Conservation (phyloP, 1,140 invertebrate species). For the Dryas iulia region DNA sequence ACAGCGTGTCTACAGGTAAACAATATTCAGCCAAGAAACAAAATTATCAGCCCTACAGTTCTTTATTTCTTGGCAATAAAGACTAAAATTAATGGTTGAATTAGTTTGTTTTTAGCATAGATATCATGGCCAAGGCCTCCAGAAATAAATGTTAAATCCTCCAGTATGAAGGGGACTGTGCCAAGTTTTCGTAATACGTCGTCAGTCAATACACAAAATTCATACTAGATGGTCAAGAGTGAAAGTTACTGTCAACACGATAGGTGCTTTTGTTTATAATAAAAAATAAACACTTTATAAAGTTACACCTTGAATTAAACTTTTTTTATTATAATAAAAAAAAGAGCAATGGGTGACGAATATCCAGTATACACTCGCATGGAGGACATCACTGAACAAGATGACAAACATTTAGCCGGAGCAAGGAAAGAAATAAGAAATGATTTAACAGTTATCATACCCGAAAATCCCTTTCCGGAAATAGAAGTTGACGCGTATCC, state of each 20-base stretch:
- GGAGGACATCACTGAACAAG: slow-evolving; percentile 70
- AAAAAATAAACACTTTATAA: slow-evolving; percentile 24
- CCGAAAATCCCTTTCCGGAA: slow-evolving; percentile 75
- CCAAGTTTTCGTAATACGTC: slow-evolving; percentile 57
- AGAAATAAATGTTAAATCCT: slow-evolving; percentile 75
- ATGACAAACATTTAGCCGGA: slow-evolving; percentile 66
- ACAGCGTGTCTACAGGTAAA: slow-evolving; percentile 11
- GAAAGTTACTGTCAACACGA: slow-evolving; percentile 37
- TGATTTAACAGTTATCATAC: slow-evolving; percentile 67
- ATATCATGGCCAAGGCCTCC: slow-evolving; percentile 57
- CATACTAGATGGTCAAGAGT: slow-evolving; percentile 46
- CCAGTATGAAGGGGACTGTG: slow-evolving; percentile 52
- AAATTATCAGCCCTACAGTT: background rate
- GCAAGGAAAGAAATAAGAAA: slow-evolving; percentile 68
- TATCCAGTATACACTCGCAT: slow-evolving; percentile 61
- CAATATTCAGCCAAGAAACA: slow-evolving; percentile 8
- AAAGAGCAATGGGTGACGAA: slow-evolving; percentile 56
- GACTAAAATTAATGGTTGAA: slow-evolving; percentile 17
- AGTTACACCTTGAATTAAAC: slow-evolving; percentile 22
- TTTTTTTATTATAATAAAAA: slow-evolving; percentile 44
- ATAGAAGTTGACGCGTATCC: slow-evolving; percentile 77
- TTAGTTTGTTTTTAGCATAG: slow-evolving; percentile 32
- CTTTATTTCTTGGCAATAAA: slow-evolving; percentile 30
- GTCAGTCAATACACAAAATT: slow-evolving; percentile 58
- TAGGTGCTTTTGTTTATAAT: slow-evolving; percentile 45